Evolutionary conservation across 2,797 vertebrate species (phyloP), one percentile per base, ranked within the genome.

Genomic region (Nyctalus aviator): DNA sequence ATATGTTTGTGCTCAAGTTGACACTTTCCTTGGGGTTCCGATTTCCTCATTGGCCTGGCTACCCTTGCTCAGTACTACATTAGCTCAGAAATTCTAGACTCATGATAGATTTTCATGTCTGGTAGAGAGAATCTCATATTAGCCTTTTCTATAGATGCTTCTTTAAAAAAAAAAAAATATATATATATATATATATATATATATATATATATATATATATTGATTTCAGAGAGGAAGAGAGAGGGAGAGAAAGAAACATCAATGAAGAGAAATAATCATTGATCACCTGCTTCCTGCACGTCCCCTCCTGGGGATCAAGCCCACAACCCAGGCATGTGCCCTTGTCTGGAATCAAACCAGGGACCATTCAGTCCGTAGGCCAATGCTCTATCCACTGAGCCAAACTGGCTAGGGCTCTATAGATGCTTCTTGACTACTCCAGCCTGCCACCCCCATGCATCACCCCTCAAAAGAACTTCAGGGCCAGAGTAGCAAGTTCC

Each of bases 1-100:
- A 7, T 2, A 21, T 8, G 46, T 35, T 46, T 83, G 15, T 6
- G 11, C 13, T 81, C 25, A 18, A 25, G 66, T 53, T 20, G 21
- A 18, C 76, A 82, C 37, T 92, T 95, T 79, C 46, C 55, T 78
- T n/a, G 59, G 8, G 83, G 25, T 62, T 81, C 77, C n/a, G 55
- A 83, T n/a, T 62, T 73, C 50, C 50, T 90, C 18, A 53, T 75
- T 14, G 68, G 7, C 25, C 21, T 69, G 41, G 35, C 59, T 81
- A 9, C 68, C 59, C n/a, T n/a, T 64, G 23, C n/a, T 53, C 46
- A 44, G 25, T 41, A 57, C 35, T 57, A 32, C 2, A 59, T 25
- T 69, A 23, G 55, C 84, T 92, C 90, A 62, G 27, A 68, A 75
- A 75, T 41, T 53, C 50, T 82, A 88, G 69, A 62, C 12, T 9